Conservation (phyloP, 2,797 vertebrate species). For the Enteromius paludinosus region DNA sequence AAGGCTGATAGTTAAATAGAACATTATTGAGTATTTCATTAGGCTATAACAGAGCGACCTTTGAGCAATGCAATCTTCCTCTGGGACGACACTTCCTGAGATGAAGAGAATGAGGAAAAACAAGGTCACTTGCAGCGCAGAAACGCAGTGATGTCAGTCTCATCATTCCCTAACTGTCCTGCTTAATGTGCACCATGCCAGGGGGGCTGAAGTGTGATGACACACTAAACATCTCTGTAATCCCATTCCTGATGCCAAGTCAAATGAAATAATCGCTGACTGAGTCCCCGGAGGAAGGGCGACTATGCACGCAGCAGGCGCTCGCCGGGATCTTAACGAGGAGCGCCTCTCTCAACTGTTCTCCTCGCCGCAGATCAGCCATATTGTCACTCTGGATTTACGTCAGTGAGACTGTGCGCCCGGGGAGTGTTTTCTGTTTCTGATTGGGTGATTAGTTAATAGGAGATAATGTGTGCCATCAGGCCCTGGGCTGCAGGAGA, state of each 20-base stretch:
- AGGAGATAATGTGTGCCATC: constrained; percentile 65
- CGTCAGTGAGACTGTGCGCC: constrained; percentile 48
- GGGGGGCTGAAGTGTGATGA: constrained; percentile 47
- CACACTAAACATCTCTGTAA: constrained; percentile 52
- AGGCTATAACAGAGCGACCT: background rate
- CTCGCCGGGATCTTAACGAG: constrained; percentile 38
- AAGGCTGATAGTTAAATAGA: constrained; percentile 15
- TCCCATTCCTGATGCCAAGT: constrained; percentile 56
- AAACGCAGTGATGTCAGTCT: constrained; percentile 9
- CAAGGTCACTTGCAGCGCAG: constrained; percentile 15
- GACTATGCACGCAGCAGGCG: constrained; percentile 17
- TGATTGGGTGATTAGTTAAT: constrained; percentile 64
- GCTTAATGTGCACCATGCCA: constrained; percentile 36
- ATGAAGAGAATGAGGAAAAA: constrained; percentile 5
- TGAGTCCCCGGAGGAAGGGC: constrained; percentile 50
- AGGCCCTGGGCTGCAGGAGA: constrained; percentile 51
- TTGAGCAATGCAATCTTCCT: constrained; percentile 16
- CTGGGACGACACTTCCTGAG: background rate
- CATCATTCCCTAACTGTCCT: constrained; percentile 32
- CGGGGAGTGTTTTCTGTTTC: constrained; percentile 48
- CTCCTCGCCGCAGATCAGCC: constrained; percentile 28
- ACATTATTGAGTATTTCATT: background rate
- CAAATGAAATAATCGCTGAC: constrained; percentile 57
- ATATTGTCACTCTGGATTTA: constrained; percentile 58
- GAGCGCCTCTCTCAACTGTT: constrained; percentile 20